Conservation (phyloP, 2,888 invertebrate species). For the Orchestes rusci region DNA sequence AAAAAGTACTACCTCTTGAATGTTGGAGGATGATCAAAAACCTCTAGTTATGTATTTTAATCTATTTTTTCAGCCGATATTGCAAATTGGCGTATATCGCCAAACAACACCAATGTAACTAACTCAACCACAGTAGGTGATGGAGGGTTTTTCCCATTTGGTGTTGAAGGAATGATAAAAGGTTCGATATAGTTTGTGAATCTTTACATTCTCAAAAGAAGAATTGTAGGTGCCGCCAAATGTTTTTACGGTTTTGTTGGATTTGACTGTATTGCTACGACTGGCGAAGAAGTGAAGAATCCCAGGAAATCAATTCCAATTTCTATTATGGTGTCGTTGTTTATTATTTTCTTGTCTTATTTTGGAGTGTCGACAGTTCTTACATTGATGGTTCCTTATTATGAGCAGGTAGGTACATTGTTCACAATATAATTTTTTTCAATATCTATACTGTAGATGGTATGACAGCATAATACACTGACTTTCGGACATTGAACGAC, state of each 20-base stretch:
- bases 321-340: constrained; percentile 74
- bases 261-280: constrained; percentile 84
- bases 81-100: constrained; percentile 40
- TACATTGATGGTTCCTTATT: constrained; percentile 82
- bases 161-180: constrained; percentile 66
- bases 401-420: constrained; percentile 51
- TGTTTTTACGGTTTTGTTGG: constrained; percentile 93
- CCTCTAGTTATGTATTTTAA: constrained; percentile 1
- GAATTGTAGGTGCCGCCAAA: constrained; percentile 55
- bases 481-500: too few relatives aligned
- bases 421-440: constrained; percentile 1
- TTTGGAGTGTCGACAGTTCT: constrained; percentile 82
- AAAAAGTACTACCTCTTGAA: too few relatives aligned
- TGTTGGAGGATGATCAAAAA: too few relatives aligned
- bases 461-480: too few relatives aligned
- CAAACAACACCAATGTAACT: constrained; percentile 41
- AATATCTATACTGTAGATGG: too few relatives aligned
- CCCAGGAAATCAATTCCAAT: constrained; percentile 83
- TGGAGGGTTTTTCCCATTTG: constrained; percentile 84
- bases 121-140: constrained; percentile 42
- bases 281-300: constrained; percentile 83
- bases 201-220: background rate
- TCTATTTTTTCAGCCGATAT: constrained; percentile 19
- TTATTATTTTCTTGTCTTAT: constrained; percentile 80
- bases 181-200: constrained; percentile 34